Conservation (phyloP, 2,113 vertebrate species). For the Megaptera novaeangliae region DNA sequence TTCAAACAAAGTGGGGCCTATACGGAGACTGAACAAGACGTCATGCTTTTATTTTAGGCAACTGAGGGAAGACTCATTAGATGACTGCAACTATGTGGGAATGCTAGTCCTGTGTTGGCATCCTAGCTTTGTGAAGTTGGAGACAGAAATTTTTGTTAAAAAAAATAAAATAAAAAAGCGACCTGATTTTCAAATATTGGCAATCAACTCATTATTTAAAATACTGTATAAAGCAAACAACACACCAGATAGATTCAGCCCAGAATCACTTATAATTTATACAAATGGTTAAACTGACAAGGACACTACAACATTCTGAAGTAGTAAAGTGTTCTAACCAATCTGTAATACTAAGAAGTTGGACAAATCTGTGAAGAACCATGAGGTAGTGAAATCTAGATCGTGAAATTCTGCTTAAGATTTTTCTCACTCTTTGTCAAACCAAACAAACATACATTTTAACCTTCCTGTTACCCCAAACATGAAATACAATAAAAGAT, state of each 20-base stretch:
- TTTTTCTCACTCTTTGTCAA: neutral
- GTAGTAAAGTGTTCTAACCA: neutral
- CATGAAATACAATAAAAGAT: neutral
- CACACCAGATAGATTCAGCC: neutral
- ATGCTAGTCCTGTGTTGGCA: neutral
- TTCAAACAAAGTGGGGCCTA: neutral
- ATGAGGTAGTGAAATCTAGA: neutral
- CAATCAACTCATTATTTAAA: neutral
- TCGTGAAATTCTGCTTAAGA: neutral
- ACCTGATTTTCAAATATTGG: neutral
- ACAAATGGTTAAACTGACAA: neutral
- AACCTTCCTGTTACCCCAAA: neutral
- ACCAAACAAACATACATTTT: neutral
- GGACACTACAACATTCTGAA: neutral
- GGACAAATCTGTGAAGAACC: neutral
- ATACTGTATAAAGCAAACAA: neutral
- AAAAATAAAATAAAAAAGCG: neutral
- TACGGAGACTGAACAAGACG: neutral
- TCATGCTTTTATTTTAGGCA: neutral
- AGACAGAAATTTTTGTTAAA: neutral
- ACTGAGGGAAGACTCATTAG: neutral
- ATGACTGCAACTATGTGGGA: neutral
- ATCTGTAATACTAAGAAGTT: neutral
- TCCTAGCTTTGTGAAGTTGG: neutral
- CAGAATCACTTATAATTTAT: neutral